Evolutionary conservation across 2,797 vertebrate species (phyloP).

Genomic region (Psittacula echo): DNA sequence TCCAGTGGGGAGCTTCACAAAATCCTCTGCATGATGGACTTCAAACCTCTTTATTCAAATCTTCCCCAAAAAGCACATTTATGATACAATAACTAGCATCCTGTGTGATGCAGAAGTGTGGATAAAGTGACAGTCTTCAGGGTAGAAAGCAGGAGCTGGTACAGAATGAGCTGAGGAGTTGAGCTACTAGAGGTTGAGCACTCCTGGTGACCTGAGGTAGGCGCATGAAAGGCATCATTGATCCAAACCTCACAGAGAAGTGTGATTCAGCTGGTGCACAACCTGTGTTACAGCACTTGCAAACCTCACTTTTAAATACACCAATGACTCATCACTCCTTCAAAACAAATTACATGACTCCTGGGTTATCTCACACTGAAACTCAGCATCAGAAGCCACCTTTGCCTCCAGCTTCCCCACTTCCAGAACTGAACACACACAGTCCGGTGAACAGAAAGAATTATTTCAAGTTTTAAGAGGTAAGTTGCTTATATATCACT

Average conservation of each 20-base stretch:
- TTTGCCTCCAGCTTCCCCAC: background rate
- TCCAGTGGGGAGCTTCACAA: background rate
- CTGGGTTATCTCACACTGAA: background rate
- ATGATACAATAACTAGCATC: background rate
- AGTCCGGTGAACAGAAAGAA: background rate
- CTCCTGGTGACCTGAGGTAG: background rate
- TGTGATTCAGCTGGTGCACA: background rate
- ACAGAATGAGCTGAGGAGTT: background rate
- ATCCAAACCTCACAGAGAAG: background rate
- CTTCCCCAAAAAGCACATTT: background rate
- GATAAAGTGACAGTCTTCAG: background rate
- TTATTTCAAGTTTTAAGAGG: background rate
- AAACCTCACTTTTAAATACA: background rate
- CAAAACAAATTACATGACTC: background rate
- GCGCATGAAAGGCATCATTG: background rate
- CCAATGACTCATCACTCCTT: background rate
- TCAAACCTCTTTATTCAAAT: background rate
- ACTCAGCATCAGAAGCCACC: background rate
- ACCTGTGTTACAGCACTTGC: accelerated
- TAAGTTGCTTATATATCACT: background rate
- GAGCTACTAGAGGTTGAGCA: background rate
- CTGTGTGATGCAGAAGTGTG: background rate
- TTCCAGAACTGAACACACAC: no score
- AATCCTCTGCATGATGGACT: background rate
- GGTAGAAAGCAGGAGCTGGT: background rate